phyloP scores from a whole-genome alignment of 2,888 invertebrate genomes.

The Spisula solida region DNA sequence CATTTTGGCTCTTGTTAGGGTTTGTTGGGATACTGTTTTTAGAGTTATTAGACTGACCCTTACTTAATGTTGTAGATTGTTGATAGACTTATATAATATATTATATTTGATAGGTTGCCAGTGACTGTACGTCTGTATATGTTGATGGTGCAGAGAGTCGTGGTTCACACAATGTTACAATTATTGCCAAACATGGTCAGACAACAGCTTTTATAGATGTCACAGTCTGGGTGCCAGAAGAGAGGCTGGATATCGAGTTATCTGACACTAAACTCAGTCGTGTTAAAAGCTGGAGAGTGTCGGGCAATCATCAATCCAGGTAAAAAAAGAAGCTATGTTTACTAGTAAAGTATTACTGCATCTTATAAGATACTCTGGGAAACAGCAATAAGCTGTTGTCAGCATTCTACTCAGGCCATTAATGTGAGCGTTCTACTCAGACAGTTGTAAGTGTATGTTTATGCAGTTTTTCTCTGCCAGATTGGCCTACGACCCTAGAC shows the following conservation, averaged over 20 bases:
- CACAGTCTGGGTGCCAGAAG: slow-evolving; percentile 98
- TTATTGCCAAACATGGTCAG: slow-evolving; percentile 92
- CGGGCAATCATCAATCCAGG: slow-evolving; percentile 83
- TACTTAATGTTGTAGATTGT: neutral
- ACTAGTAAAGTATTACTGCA: neutral
- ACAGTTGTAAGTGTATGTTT: too few relatives aligned
- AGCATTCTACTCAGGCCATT: too few relatives aligned
- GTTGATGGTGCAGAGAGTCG: slow-evolving; percentile 98
- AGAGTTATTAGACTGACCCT: too few relatives aligned
- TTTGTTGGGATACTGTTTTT: too few relatives aligned
- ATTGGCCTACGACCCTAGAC: too few relatives aligned
- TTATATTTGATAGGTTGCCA: slow-evolving; percentile 92
- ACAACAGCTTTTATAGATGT: slow-evolving; percentile 94
- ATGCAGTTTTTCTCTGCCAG: too few relatives aligned
- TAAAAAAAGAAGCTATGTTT: neutral
- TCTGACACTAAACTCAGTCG: slow-evolving; percentile 96
- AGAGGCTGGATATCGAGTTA: slow-evolving; percentile 96
- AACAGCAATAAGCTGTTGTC: too few relatives aligned
- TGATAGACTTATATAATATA: neutral
- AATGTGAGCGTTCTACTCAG: too few relatives aligned
- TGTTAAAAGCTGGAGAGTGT: slow-evolving; percentile 97
- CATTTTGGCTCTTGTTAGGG: too few relatives aligned
- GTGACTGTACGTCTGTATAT: slow-evolving; percentile 98
- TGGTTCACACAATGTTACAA: slow-evolving; percentile 97
- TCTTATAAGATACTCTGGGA: too few relatives aligned